Conservation (phyloP, 2,113 vertebrate genomes). For the Tachycineta bicolor region DNA sequence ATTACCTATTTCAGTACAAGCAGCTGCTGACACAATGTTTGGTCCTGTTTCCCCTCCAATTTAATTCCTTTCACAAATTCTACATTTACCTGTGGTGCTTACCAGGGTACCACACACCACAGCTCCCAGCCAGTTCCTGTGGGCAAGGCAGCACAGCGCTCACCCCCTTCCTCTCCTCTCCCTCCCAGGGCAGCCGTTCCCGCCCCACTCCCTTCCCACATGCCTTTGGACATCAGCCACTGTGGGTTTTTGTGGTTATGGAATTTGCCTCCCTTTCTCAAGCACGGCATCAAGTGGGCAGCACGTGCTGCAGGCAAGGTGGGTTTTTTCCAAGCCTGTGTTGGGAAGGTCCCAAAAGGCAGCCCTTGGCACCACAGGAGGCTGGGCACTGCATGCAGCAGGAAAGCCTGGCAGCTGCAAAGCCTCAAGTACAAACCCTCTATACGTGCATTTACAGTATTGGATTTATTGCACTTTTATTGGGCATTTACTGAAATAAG, state of each 20-base stretch:
- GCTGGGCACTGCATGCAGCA: background rate
- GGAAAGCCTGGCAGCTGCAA: background rate
- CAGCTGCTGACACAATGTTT: background rate
- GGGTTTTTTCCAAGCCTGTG: background rate
- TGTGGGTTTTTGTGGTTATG: rapidly evolving
- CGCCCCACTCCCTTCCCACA: background rate
- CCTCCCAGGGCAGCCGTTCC: too few relatives aligned
- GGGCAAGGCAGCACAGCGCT: background rate
- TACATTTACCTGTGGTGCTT: background rate
- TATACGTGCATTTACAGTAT: background rate
- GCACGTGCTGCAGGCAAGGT: rapidly evolving
- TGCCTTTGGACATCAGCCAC: background rate
- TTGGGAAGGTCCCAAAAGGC: background rate
- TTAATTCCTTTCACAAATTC: background rate
- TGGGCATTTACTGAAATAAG: slow-evolving; percentile 6
- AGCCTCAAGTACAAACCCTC: background rate
- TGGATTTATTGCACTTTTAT: background rate
- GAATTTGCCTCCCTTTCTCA: background rate
- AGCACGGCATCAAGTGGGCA: background rate
- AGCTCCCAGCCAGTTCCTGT: background rate
- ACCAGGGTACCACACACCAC: background rate
- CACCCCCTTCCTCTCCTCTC: too few relatives aligned
- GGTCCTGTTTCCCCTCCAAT: rapidly evolving
- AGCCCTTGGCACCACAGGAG: background rate
- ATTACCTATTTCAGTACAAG: background rate